Evolutionary conservation across 1,140 invertebrate genomes (phyloP).

Genomic region (Micrasema longulum): DNA sequence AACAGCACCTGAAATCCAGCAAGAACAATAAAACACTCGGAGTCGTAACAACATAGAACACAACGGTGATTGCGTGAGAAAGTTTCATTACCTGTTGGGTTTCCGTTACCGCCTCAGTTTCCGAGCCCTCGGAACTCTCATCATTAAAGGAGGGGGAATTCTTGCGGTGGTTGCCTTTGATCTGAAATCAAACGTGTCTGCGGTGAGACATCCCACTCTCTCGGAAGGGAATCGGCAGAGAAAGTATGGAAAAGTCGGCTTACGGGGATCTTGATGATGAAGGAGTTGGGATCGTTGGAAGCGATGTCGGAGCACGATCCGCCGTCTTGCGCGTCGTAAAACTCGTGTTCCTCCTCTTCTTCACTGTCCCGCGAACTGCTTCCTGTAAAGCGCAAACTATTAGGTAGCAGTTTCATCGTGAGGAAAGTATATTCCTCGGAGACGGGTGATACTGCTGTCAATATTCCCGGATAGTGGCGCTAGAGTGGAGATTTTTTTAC

Average conservation of each 20-base stretch:
- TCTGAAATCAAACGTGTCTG: constrained; percentile 59
- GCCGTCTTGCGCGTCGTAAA: constrained; percentile 90
- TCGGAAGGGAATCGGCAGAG: background rate
- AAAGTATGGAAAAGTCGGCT: constrained; percentile 41
- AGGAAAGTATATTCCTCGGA: too few relatives aligned
- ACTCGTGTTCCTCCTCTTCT: constrained; percentile 93
- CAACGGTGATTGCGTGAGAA: too few relatives aligned
- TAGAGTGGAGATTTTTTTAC: too few relatives aligned
- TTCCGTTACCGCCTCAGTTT: constrained; percentile 66
- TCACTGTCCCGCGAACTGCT: constrained; percentile 69
- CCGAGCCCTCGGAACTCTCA: constrained; percentile 67
- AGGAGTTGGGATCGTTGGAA: constrained; percentile 70
- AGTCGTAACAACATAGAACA: too few relatives aligned
- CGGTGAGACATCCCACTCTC: background rate
- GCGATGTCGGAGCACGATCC: constrained; percentile 62
- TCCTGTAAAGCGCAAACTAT: constrained; percentile 55
- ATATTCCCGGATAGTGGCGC: too few relatives aligned
- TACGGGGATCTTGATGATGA: constrained; percentile 76
- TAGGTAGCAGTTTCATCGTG: too few relatives aligned
- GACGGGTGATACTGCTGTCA: too few relatives aligned
- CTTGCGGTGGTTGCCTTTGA: constrained; percentile 61
- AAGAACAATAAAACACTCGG: too few relatives aligned
- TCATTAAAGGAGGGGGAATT: constrained; percentile 57
- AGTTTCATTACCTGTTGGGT: constrained; percentile 63
- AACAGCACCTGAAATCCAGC: constrained; percentile 62